phyloP scores from a whole-genome alignment of 2,888 invertebrate genomes.

The Caenorhabditis angaria region DNA sequence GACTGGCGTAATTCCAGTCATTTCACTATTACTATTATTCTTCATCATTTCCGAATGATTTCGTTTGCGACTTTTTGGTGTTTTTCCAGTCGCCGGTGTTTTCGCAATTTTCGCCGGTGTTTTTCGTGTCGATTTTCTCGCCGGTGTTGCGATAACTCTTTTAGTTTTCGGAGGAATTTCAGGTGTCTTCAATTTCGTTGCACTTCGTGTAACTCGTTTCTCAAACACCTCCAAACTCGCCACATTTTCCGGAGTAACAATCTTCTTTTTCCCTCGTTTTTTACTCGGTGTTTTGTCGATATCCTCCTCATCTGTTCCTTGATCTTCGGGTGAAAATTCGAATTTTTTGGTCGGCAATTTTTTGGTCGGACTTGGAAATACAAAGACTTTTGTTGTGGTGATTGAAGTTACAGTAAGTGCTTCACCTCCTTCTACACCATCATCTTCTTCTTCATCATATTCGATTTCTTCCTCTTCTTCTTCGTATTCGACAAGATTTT shows the following conservation, averaged over 20 bases:
- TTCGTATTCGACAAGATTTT: neutral
- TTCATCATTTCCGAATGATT: too few species aligned
- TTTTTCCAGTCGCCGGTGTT: constrained; percentile 4
- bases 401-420: too few species aligned
- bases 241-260: too few species aligned
- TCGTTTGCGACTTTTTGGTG: too few species aligned
- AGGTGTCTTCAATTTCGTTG: neutral
- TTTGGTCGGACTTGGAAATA: constrained; percentile 6
- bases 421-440: constrained; percentile 7
- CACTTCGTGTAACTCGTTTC: constrained; percentile 9
- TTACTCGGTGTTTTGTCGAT: constrained; percentile 24
- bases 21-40: too few species aligned
- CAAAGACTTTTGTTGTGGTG: constrained; percentile 1
- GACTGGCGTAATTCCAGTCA: too few species aligned
- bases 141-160: neutral
- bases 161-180: neutral
- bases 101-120: neutral
- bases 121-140: neutral
- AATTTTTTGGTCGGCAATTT: neutral
- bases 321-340: constrained; percentile 4
- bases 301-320: constrained; percentile 8
- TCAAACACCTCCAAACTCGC: neutral
- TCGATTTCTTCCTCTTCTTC: constrained; percentile 14
- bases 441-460: constrained; percentile 15
- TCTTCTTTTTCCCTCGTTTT: neutral